Conservation (phyloP, 37 sponge, comb jelly and placozoan species). For the Corticium candelabrum region DNA sequence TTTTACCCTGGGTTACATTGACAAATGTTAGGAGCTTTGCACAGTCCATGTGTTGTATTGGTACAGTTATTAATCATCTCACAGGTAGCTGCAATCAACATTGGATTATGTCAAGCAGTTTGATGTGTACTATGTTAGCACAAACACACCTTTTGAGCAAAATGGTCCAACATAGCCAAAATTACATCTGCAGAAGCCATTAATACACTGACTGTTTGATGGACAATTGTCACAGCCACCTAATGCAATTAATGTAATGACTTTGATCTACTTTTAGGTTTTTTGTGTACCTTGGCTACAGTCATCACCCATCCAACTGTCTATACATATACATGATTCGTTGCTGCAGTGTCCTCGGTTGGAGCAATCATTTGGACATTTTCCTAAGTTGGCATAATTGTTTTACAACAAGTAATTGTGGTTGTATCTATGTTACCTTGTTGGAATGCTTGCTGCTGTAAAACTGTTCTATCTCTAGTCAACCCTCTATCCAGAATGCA, state of each 20-base stretch:
- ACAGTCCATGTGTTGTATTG: background rate
- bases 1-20: background rate
- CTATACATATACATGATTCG: constrained; percentile 2
- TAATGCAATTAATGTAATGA: background rate
- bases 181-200: background rate
- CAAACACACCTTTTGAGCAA: background rate
- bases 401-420: too few relatives aligned
- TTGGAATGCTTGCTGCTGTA: background rate
- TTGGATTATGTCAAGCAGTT: background rate
- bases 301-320: background rate
- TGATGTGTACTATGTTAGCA: too few relatives aligned
- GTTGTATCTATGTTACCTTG: too few relatives aligned
- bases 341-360: constrained; percentile 13
- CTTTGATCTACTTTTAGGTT: background rate
- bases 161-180: background rate
- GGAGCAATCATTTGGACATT: constrained; percentile 59
- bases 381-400: constrained; percentile 15
- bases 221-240: background rate
- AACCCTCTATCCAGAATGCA: background rate
- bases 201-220: background rate
- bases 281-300: background rate
- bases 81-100: background rate
- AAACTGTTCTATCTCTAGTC: background rate
- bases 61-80: background rate
- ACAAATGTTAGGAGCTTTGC: background rate